Evolutionary conservation across 2,888 invertebrate genomes (phyloP).

Genomic region (Leuctra nigra): DNA sequence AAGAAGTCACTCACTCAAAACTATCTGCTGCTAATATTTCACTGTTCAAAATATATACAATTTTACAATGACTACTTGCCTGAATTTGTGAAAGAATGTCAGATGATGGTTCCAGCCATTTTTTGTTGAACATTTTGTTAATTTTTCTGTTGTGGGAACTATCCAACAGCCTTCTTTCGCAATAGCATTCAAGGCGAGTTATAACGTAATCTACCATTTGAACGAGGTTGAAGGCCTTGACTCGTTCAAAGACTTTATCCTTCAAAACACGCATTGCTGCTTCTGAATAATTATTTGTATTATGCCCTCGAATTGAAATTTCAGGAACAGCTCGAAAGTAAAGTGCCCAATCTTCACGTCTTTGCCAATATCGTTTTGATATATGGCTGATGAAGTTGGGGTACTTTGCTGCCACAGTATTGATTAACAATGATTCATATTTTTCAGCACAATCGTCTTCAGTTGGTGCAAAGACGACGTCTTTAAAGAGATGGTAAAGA

Average conservation of each 20-base stretch:
- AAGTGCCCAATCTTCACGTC: slow-evolving; percentile 27
- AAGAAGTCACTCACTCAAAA: too few species aligned
- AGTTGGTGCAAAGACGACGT: too few species aligned
- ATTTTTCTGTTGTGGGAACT: not conserved
- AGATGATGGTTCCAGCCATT: not conserved
- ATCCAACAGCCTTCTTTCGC: slow-evolving; percentile 8
- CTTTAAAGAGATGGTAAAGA: not conserved
- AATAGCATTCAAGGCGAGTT: not conserved
- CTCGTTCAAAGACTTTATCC: slow-evolving; percentile 28
- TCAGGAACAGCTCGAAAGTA: slow-evolving; percentile 25
- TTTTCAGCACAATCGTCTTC: too few species aligned
- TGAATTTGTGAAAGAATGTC: too few species aligned
- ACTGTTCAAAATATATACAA: too few species aligned
- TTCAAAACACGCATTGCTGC: slow-evolving; percentile 31
- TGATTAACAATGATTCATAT: too few species aligned
- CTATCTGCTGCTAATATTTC: too few species aligned
- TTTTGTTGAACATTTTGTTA: too few species aligned
- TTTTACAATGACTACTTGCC: too few species aligned
- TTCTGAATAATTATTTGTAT: slow-evolving; percentile 30
- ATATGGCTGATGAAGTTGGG: not conserved
- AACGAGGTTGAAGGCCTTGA: slow-evolving; percentile 30
- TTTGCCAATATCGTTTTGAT: not conserved
- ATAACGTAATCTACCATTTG: slow-evolving; percentile 22
- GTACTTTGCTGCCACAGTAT: too few species aligned
- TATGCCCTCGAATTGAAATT: slow-evolving; percentile 29